Conservation (phyloP, 2,113 vertebrate genomes). For the Nymphicus hollandicus region DNA sequence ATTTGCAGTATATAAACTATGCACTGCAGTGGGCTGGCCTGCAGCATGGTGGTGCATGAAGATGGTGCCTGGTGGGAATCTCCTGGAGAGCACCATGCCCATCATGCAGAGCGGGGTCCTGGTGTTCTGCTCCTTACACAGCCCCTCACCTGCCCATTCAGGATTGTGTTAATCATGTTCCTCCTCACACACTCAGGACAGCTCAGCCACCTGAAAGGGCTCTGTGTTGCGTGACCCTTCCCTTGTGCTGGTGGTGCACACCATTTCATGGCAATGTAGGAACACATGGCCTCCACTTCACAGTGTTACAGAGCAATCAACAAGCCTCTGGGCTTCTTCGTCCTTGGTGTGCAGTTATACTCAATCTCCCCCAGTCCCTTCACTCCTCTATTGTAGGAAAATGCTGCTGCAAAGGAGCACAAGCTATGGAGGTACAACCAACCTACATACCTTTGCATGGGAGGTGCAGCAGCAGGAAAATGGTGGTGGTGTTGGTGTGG, state of each 20-base stretch:
- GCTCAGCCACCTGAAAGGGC: not conserved
- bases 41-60: fast-evolving
- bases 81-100: fast-evolving
- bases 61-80: no score
- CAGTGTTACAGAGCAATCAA: not conserved
- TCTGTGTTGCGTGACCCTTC: not conserved
- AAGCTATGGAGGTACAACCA: not conserved
- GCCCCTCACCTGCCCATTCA: not conserved
- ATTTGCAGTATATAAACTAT: not conserved
- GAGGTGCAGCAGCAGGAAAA: not conserved
- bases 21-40: not conserved
- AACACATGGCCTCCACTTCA: not conserved
- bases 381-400: not conserved
- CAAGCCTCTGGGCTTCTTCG: not conserved
- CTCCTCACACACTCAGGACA: fast-evolving
- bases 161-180: fast-evolving
- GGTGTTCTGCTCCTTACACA: not conserved
- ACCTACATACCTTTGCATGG: fast-evolving
- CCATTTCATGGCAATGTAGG: not conserved
- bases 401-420: not conserved
- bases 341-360: not conserved
- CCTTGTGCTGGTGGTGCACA: fast-evolving
- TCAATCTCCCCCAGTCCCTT: not conserved
- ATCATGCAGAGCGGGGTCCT: not conserved
- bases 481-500: fast-evolving